Conservation (phyloP, 2,113 vertebrate genomes). For the Erpornis zantholeuca region DNA sequence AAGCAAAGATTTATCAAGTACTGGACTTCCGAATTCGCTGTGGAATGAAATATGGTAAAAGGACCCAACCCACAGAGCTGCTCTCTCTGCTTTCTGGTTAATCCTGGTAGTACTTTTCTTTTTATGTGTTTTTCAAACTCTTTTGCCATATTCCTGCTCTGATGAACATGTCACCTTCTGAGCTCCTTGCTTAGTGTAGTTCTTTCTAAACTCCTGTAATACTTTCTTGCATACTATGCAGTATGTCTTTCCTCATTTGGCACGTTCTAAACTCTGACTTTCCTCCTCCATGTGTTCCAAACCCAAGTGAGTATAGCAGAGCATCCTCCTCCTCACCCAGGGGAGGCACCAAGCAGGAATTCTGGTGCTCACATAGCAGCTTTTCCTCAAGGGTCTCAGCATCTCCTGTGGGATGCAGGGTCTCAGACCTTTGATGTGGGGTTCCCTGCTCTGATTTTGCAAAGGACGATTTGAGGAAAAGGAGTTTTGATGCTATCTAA, state of each 20-base stretch:
- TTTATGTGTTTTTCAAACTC: neutral
- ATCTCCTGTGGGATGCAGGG: neutral
- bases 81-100: slow-evolving; percentile 1
- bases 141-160: neutral
- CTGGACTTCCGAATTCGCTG: slow-evolving; percentile 96
- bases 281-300: neutral
- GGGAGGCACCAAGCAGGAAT: neutral
- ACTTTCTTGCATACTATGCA: neutral
- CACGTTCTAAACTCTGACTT: neutral
- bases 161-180: neutral
- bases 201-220: neutral
- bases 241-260: neutral
- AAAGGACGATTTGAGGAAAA: neutral
- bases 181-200: neutral
- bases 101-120: neutral
- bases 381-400: neutral
- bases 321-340: neutral
- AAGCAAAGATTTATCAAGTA: slow-evolving; percentile 92
- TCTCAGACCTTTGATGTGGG: neutral
- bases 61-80: neutral
- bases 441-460: neutral
- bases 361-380: neutral
- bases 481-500: neutral
- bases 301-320: neutral
- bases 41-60: slow-evolving; percentile 90